Percentiles rank a stretch among this genome's conserved stretches.
Evolutionary conservation across 2,113 vertebrate species (phyloP).

Genomic region (Oreochromis niloticus): DNA sequence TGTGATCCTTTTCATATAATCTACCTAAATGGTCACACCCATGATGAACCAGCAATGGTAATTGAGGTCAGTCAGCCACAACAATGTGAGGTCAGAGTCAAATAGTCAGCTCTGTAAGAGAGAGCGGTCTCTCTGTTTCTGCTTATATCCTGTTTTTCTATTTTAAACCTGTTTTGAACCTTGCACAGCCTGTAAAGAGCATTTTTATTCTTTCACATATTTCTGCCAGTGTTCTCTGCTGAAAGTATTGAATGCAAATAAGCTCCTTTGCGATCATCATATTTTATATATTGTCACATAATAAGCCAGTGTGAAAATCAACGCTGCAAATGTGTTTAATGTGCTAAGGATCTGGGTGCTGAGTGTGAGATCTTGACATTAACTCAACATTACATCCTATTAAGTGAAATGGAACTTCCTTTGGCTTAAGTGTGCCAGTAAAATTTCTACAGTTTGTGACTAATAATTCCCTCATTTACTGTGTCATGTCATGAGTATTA

Average conservation of each 20-base stretch:
- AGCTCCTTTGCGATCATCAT: background rate
- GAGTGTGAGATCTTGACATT: slow-evolving; percentile 15
- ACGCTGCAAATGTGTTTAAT: slow-evolving; percentile 24
- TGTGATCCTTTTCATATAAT: slow-evolving; percentile 58
- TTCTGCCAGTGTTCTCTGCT: background rate
- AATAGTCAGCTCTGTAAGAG: background rate
- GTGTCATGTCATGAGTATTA: slow-evolving; percentile 44
- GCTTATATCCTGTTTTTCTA: background rate
- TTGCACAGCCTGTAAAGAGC: background rate
- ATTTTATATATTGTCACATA: background rate
- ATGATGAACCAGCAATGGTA: slow-evolving; percentile 44
- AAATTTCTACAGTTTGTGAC: slow-evolving; percentile 45
- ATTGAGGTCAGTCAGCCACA: slow-evolving; percentile 47
- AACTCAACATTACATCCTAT: slow-evolving; percentile 29
- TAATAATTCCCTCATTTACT: slow-evolving; percentile 56
- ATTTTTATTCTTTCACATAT: background rate
- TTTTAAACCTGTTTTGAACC: background rate
- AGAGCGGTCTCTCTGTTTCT: background rate
- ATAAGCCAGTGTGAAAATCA: slow-evolving; percentile 4
- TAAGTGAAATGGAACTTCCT: slow-evolving; percentile 38
- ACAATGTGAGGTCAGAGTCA: slow-evolving; percentile 35
- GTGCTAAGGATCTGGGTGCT: background rate
- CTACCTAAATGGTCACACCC: slow-evolving; percentile 55
- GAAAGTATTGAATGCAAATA: background rate
- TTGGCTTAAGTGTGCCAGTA: slow-evolving; percentile 11